Conservation (phyloP, 35 echinoderm and acorn worm genomes). For the Heliocidaris erythrogramma region DNA sequence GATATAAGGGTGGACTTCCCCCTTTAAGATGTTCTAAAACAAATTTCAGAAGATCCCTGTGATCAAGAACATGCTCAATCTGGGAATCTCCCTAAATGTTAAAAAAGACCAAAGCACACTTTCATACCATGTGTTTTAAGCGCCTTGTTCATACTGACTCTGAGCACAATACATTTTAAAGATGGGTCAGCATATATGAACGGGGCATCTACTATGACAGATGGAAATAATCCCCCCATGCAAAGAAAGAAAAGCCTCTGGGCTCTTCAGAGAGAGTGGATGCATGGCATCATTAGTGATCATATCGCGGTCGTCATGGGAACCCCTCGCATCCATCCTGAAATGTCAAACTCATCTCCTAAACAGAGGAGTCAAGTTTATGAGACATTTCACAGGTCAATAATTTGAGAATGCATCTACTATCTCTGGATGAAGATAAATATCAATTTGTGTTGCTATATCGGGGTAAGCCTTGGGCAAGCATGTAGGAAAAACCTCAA, state of each 20-base stretch:
- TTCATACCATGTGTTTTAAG: too few species aligned
- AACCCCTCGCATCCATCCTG: background rate
- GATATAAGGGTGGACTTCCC: too few species aligned
- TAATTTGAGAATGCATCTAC: background rate
- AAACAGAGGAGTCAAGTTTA: background rate
- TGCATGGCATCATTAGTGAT: background rate
- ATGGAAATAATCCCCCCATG: background rate
- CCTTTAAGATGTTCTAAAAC: too few species aligned
- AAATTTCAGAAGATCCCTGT: too few species aligned
- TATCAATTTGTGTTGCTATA: background rate
- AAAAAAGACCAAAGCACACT: too few species aligned
- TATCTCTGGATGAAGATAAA: background rate
- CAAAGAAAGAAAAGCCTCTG: background rate
- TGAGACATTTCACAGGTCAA: background rate
- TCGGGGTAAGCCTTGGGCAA: too few species aligned
- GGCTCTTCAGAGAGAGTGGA: background rate
- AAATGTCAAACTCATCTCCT: background rate
- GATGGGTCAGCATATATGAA: too few species aligned
- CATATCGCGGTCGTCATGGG: background rate
- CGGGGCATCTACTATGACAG: background rate
- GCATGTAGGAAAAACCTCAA: too few species aligned
- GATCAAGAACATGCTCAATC: too few species aligned
- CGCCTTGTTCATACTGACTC: too few species aligned
- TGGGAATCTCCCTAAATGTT: too few species aligned
- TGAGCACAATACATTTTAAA: too few species aligned